These are phyloP conservation scores for Prenolepis imparis DNA, from an alignment of 2,888 invertebrate species.

Conservation along the genomic window DNA sequence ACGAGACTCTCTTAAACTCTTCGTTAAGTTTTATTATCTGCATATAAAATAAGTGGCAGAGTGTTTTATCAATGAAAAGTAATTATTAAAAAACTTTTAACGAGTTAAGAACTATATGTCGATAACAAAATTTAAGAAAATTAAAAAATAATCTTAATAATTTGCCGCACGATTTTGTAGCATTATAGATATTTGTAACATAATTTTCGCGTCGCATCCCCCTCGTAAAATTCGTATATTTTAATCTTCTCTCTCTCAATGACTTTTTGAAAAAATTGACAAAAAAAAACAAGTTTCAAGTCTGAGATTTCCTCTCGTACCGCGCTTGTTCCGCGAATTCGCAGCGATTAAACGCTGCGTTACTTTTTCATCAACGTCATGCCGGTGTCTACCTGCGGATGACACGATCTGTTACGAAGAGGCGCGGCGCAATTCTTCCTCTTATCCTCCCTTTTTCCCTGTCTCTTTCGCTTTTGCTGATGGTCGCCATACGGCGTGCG, in stretches of 20 bases:
- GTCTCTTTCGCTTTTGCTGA: conserved; percentile 42
- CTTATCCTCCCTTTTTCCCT: not conserved
- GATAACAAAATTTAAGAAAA: not conserved
- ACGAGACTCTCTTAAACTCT: conserved; percentile 67
- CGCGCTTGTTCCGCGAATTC: conserved; percentile 42
- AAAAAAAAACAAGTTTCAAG: not conserved
- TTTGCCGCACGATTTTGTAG: conserved; percentile 1
- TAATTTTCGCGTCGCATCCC: not conserved
- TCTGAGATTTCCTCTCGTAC: conserved; percentile 25
- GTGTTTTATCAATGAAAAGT: conserved; percentile 55
- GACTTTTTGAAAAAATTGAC: not conserved
- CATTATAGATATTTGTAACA: conserved; percentile 2
- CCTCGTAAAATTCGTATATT: conserved; percentile 28
- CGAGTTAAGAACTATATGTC: conserved; percentile 51
- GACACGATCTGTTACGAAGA: conserved; percentile 71
- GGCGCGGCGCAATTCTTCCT: conserved; percentile 64
- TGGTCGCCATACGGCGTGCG: conserved; percentile 53
- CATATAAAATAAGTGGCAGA: conserved; percentile 56
- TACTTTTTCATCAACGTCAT: conserved; percentile 30
- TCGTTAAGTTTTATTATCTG: conserved; percentile 65
- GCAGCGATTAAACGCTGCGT: conserved; percentile 37
- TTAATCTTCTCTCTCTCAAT: not conserved
- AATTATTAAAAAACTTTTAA: conserved; percentile 58
- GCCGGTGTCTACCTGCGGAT: conserved; percentile 65
- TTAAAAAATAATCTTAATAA: not conserved